Evolutionary conservation across 2,113 vertebrate genomes (phyloP).

Genomic region (Stegastes partitus): DNA sequence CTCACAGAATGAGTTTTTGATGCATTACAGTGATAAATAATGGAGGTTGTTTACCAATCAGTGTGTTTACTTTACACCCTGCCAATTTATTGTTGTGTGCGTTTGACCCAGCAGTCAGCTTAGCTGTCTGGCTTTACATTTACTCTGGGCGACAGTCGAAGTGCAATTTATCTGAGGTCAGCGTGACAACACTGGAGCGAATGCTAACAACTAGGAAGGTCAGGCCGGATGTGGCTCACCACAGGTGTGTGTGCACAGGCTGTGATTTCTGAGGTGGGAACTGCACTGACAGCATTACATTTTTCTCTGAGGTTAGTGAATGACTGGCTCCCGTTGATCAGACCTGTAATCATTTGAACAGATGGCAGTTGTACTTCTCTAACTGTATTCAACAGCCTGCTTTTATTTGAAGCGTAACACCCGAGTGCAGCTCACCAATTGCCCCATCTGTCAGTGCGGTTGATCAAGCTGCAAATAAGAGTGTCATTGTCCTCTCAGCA

Average conservation of each 20-base stretch:
- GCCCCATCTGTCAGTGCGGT: slow-evolving; percentile 44
- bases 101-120: slow-evolving; percentile 22
- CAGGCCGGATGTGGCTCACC: slow-evolving; percentile 26
- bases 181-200: background rate
- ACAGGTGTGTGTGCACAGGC: slow-evolving; percentile 42
- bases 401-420: slow-evolving; percentile 18
- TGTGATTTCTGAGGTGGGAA: slow-evolving; percentile 33
- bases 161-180: slow-evolving; percentile 30
- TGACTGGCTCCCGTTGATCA: slow-evolving; percentile 16
- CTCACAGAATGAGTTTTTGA: slow-evolving; percentile 32
- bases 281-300: background rate
- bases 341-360: slow-evolving; percentile 44
- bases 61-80: slow-evolving; percentile 47
- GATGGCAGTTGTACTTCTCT: slow-evolving; percentile 50
- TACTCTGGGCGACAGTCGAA: slow-evolving; percentile 3
- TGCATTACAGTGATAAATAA: slow-evolving; percentile 54
- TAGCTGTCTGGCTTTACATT: slow-evolving; percentile 4
- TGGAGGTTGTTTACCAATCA: slow-evolving; percentile 39
- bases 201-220: slow-evolving; percentile 27
- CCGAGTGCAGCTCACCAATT: slow-evolving; percentile 8
- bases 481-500: slow-evolving; percentile 22
- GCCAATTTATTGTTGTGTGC: slow-evolving; percentile 16
- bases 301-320: slow-evolving; percentile 27
- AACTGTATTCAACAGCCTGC: slow-evolving; percentile 16
- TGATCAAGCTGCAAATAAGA: slow-evolving; percentile 41